Evolutionary conservation across 1,140 invertebrate species (phyloP).

Genomic region (Drosophila lowei): DNA sequence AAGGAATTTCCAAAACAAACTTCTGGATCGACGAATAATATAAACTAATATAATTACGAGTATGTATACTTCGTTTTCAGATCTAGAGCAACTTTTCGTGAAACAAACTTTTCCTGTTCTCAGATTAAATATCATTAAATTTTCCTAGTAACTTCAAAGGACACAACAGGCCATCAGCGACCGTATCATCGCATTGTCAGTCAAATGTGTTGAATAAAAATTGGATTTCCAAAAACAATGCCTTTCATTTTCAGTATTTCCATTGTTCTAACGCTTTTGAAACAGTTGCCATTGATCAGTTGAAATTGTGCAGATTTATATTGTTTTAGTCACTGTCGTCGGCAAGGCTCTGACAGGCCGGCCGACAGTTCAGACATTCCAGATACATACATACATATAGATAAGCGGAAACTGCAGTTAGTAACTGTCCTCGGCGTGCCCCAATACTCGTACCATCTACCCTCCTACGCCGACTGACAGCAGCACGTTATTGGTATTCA

Average conservation of each 20-base stretch:
- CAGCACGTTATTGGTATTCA: constrained; percentile 57
- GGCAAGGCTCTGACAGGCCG: constrained; percentile 22
- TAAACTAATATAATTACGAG: too few relatives aligned
- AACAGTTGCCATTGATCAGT: constrained; percentile 8
- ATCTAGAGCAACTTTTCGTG: too few relatives aligned
- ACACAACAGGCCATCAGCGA: too few relatives aligned
- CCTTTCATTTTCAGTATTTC: not conserved
- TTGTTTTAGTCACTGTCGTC: constrained; percentile 45
- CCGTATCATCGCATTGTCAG: too few relatives aligned
- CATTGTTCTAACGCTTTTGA: not conserved
- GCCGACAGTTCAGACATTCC: constrained; percentile 26
- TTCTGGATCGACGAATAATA: too few relatives aligned
- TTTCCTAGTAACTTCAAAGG: too few relatives aligned
- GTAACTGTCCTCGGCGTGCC: constrained; percentile 8
- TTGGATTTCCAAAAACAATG: not conserved
- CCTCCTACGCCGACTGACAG: constrained; percentile 46
- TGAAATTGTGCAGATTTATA: constrained; percentile 39
- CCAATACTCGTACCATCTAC: not conserved
- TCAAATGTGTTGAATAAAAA: too few relatives aligned
- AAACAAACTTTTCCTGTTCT: too few relatives aligned
- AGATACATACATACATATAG: constrained; percentile 56
- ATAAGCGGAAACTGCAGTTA: constrained; percentile 36
- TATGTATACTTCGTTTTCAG: too few relatives aligned
- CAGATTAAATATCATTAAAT: too few relatives aligned
- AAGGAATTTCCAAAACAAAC: too few relatives aligned